Percentiles rank a stretch among this genome's conserved stretches.
These are phyloP conservation scores for Drosophila azteca DNA, from an alignment of 1,140 invertebrate species.

Conservation along the genomic window DNA sequence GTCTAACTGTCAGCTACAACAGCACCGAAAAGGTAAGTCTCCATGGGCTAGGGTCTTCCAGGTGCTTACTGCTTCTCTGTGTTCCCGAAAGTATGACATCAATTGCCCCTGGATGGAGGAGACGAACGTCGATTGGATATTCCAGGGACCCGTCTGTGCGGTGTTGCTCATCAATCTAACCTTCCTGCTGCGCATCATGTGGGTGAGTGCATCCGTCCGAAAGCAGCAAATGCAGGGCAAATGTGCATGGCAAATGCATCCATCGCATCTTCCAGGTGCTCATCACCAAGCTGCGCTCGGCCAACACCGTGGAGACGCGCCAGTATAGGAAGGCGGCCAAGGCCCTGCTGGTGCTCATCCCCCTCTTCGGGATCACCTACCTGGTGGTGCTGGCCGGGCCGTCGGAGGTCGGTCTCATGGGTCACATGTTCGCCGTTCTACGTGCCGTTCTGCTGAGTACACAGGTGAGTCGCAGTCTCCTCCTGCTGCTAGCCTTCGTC, in stretches of 20 bases:
- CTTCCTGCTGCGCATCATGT: constrained; percentile 95
- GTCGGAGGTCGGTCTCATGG: constrained; percentile 86
- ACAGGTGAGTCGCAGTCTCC: constrained; percentile 85
- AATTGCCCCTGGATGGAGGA: constrained; percentile 89
- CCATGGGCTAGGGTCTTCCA: no score
- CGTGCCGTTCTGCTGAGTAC: constrained; percentile 90
- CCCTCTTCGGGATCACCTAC: constrained; percentile 94
- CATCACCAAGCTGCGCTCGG: constrained; percentile 95
- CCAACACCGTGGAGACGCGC: constrained; percentile 93
- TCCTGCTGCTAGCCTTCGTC: neutral
- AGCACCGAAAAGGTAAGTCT: constrained; percentile 56
- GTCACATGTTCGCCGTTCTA: constrained; percentile 87
- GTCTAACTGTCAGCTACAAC: constrained; percentile 83
- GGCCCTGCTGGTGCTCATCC: constrained; percentile 93
- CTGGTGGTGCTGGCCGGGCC: constrained; percentile 91
- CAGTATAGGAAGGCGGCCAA: constrained; percentile 95
- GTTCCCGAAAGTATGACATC: constrained; percentile 60
- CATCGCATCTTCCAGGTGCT: constrained; percentile 86
- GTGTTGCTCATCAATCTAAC: constrained; percentile 92
- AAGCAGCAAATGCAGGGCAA: neutral
- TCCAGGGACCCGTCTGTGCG: constrained; percentile 89
- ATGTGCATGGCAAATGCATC: neutral
- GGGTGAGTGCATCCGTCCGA: constrained; percentile 85
- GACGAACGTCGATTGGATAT: constrained; percentile 91
- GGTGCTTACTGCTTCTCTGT: constrained; percentile 9